Evolutionary conservation across 2,888 invertebrate genomes (phyloP), one percentile per base, ranked within the genome.

Genomic region (Cremastinae sp.): DNA sequence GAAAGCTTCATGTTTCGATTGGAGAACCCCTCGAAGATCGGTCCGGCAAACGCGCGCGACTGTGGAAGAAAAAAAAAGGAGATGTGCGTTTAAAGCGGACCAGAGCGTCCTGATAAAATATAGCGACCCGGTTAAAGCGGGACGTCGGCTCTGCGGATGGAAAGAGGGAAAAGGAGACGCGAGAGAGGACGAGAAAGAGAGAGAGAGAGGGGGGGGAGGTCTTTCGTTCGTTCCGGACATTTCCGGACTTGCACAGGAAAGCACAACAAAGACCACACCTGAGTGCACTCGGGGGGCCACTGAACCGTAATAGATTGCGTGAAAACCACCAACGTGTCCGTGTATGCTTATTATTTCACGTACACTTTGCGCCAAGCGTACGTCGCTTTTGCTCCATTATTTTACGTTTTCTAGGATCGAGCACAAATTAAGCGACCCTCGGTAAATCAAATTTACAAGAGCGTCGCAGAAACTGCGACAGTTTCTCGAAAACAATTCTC

Each of bases 271-370:
- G 77, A 79, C 80, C 78, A 74, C 80, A 79, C 80, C 80, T 79
- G 79, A 78, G 77, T 76, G 79, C 75, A 70, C 72, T 62, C 73
- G 65, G 75, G 59, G 75, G 78, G 72, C 74, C 80, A 79, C 74
- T 80, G 81, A 81, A 82, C 81, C 80, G 77, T 79, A 75, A 61
- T 75, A 71, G 59, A 77, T 81, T 70, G 79, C 78, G 78, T 79
- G 78, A 77, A 79, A 76, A 72, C 74, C 54, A 47, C 43, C 68
- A 49, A 77, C 71, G 69, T 68, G 58, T 75, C 51, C 28, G 28
- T 28, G 69, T 59, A 72, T 41, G 38, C 36, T 75, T 64, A 68
- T 68, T 78, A 75, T 75, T 72, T 69, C 62, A 72, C 64, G 9
- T 20, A 54, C 22, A 38, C 28, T 16, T 38, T 18, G 22, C 1